These are phyloP conservation scores for Hylaeus anthracinus DNA, from an alignment of 1,140 invertebrate genomes.

Conservation along the genomic window DNA sequence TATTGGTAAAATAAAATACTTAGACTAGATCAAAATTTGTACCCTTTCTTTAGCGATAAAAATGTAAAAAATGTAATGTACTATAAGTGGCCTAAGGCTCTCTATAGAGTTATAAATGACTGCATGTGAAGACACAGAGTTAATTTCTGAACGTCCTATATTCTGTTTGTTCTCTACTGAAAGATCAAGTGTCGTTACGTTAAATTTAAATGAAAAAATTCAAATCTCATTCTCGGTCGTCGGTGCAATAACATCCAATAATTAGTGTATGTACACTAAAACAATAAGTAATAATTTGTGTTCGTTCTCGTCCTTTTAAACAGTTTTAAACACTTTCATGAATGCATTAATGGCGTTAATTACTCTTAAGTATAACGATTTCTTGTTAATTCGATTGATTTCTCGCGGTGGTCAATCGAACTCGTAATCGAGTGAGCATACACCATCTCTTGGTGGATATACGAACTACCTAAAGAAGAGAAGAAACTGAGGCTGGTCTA, in stretches of 20 bases:
- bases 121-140: too few relatives aligned
- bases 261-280: slow-evolving; percentile 27
- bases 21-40: too few relatives aligned
- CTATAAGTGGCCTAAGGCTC: too few relatives aligned
- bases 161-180: too few relatives aligned
- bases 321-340: neutral
- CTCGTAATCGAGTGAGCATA: slow-evolving; percentile 39
- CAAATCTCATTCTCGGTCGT: neutral
- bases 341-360: neutral
- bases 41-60: too few relatives aligned
- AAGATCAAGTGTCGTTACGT: too few relatives aligned
- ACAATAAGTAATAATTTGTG: neutral
- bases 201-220: too few relatives aligned
- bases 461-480: slow-evolving; percentile 65
- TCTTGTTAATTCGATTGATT: neutral
- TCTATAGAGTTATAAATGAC: too few relatives aligned
- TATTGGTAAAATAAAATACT: too few relatives aligned
- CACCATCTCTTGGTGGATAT: slow-evolving; percentile 64
- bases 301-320: slow-evolving; percentile 1
- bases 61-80: too few relatives aligned
- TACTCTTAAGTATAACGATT: neutral
- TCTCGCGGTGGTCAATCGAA: neutral
- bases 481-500: slow-evolving; percentile 39
- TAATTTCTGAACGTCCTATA: too few relatives aligned
- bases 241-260: neutral